phyloP scores from a whole-genome alignment of 2,797 vertebrate species.

The Etheostoma perlongum region DNA sequence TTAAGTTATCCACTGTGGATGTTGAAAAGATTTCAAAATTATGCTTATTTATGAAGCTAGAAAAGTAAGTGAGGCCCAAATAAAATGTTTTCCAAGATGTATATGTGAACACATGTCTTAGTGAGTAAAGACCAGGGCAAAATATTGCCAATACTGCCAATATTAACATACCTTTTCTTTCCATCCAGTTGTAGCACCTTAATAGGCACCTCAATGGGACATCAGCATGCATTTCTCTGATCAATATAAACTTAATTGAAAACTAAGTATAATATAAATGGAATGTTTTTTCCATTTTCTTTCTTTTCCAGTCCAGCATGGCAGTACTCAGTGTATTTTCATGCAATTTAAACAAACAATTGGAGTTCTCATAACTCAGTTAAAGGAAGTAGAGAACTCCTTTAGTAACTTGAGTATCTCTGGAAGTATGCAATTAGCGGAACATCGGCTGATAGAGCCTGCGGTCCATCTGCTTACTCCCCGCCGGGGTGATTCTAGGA shows the following conservation, averaged over 20 bases:
- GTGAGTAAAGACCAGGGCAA: neutral
- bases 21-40: neutral
- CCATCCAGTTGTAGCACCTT: neutral
- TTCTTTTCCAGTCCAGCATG: neutral
- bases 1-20: neutral
- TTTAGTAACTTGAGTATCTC: too few relatives aligned
- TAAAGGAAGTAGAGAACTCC: too few relatives aligned
- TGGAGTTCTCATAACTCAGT: too few relatives aligned
- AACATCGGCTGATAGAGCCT: too few relatives aligned
- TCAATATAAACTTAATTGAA: slow-evolving; percentile 7
- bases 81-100: neutral
- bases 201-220: neutral
- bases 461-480: too few relatives aligned
- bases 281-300: neutral
- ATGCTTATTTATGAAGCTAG: neutral
- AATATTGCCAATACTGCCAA: neutral
- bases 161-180: neutral
- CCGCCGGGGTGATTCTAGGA: too few relatives aligned
- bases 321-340: too few relatives aligned
- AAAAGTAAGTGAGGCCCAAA: neutral
- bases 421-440: too few relatives aligned
- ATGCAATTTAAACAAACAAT: too few relatives aligned
- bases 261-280: neutral
- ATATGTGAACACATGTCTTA: neutral
- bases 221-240: slow-evolving; percentile 1